Conservation (phyloP, 2,113 vertebrate genomes). For the Gyps fulvus region DNA sequence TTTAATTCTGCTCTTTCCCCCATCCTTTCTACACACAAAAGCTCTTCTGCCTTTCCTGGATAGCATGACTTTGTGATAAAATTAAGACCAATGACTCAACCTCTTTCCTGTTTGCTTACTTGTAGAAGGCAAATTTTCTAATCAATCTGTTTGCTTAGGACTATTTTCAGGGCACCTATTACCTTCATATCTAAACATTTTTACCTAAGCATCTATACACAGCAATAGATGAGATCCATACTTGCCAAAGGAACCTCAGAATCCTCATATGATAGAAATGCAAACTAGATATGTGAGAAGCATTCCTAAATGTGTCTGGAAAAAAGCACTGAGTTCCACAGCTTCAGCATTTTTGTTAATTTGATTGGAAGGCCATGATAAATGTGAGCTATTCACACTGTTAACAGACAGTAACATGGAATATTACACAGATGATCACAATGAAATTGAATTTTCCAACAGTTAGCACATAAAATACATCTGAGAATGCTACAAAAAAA, state of each 20-base stretch:
- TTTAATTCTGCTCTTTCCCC: neutral
- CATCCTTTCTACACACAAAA: neutral
- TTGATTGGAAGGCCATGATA: neutral
- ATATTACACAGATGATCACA: neutral
- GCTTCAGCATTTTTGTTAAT: neutral
- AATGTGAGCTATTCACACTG: neutral
- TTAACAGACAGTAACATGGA: neutral
- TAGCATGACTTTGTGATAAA: neutral
- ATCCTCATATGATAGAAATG: neutral
- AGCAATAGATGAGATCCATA: neutral
- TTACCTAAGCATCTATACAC: neutral
- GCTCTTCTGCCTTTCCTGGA: neutral
- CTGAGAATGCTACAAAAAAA: neutral
- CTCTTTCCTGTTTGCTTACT: neutral
- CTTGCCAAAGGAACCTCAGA: neutral
- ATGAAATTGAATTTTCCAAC: neutral
- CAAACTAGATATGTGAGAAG: neutral
- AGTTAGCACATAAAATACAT: neutral
- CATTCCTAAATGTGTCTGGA: neutral
- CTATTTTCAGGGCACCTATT: neutral
- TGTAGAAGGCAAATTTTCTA: neutral
- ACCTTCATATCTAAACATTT: neutral
- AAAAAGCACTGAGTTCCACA: neutral
- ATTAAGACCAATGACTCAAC: neutral
- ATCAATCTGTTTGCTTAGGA: neutral